phyloP scores from a whole-genome alignment of 2,113 vertebrate species.

The Phoxinus phoxinus region DNA sequence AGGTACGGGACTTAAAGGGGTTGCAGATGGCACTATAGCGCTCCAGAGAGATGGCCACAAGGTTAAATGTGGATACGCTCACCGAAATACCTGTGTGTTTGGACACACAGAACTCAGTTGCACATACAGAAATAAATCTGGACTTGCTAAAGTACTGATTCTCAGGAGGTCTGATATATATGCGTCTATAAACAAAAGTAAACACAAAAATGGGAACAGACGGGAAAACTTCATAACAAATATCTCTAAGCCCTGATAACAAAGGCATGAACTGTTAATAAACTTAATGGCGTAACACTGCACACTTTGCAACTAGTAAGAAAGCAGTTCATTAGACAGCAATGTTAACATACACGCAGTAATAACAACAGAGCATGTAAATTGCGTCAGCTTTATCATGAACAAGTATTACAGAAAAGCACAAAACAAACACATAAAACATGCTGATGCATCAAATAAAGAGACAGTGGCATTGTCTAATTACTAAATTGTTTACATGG shows the following conservation, averaged over 20 bases:
- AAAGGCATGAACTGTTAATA: slow-evolving; percentile 20
- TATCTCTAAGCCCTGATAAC: slow-evolving; percentile 22
- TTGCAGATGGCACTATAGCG: slow-evolving; percentile 97
- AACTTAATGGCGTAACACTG: slow-evolving; percentile 8
- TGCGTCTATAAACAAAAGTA: slow-evolving; percentile 1
- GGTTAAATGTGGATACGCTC: slow-evolving; percentile 94
- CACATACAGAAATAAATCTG: not conserved
- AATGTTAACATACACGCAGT: slow-evolving; percentile 13
- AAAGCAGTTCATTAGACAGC: too few relatives aligned
- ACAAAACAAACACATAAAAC: slow-evolving; percentile 49
- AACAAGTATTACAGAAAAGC: slow-evolving; percentile 1
- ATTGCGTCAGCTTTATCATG: slow-evolving; percentile 55
- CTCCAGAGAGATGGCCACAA: slow-evolving; percentile 96
- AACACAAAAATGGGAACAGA: slow-evolving; percentile 10
- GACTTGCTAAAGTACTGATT: not conserved
- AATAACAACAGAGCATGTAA: slow-evolving; percentile 57
- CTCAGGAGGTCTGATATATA: slow-evolving; percentile 4
- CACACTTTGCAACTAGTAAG: slow-evolving; percentile 41
- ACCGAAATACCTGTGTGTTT: slow-evolving; percentile 86
- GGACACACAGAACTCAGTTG: not conserved
- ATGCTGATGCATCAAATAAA: slow-evolving; percentile 39
- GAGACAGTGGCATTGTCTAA: not conserved
- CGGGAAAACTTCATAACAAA: slow-evolving; percentile 9
- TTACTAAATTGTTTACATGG: slow-evolving; percentile 4
- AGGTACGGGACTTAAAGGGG: slow-evolving; percentile 89